A percentile compares a stretch with the other conserved stretches of the same genome.
phyloP scores from a whole-genome alignment of 2,888 invertebrate genomes.

The Rhyacophila evoluta region DNA sequence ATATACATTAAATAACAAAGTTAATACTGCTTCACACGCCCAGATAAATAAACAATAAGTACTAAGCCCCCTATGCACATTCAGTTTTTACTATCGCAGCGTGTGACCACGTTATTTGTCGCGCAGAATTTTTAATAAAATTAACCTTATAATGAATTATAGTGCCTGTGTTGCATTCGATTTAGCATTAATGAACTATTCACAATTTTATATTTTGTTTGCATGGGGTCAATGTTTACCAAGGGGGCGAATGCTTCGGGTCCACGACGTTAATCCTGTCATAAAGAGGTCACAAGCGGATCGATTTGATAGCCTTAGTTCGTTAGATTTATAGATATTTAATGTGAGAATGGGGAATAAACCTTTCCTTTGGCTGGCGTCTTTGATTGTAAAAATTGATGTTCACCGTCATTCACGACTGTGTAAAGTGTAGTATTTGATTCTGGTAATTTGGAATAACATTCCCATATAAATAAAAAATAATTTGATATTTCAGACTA shows the following conservation, averaged over 20 bases:
- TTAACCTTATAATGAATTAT: constrained; percentile 49
- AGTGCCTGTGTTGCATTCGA: constrained; percentile 27
- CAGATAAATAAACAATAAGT: constrained; percentile 1
- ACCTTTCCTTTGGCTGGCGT: neutral
- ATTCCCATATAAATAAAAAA: too few species aligned
- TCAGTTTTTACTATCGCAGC: constrained; percentile 34
- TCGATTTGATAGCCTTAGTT: constrained; percentile 35
- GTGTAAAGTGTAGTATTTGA: too few species aligned
- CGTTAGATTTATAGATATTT: constrained; percentile 45
- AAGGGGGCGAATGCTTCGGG: constrained; percentile 29
- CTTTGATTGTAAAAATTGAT: too few species aligned
- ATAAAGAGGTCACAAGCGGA: constrained; percentile 31
- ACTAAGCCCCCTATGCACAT: constrained; percentile 30
- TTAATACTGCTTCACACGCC: neutral
- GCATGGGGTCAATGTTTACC: constrained; percentile 34
- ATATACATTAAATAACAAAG: too few species aligned
- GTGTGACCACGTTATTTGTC: constrained; percentile 30
- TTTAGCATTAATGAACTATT: constrained; percentile 46
- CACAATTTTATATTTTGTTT: constrained; percentile 19
- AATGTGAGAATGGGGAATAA: constrained; percentile 44
- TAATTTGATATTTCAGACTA: too few species aligned
- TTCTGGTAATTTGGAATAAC: too few species aligned
- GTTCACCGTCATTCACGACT: too few species aligned
- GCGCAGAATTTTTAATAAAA: constrained; percentile 47
- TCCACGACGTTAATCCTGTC: constrained; percentile 40